phyloP scores from a whole-genome alignment of 2,888 invertebrate species.

The Agrochola litura region DNA sequence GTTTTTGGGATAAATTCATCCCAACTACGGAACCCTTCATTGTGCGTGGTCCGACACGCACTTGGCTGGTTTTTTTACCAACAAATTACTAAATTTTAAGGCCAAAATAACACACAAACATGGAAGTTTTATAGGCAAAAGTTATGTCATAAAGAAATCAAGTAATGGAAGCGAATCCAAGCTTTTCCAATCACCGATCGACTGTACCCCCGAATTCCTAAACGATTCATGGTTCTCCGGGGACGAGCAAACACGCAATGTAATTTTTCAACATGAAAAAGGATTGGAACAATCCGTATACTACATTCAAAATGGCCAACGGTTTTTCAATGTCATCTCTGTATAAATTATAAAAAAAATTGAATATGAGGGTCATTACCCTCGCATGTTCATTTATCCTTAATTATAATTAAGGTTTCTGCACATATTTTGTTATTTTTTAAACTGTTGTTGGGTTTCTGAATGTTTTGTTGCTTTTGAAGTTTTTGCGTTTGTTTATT shows the following conservation, averaged over 20 bases:
- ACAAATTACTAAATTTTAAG: conserved; percentile 22
- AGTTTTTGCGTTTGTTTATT: conserved; percentile 6
- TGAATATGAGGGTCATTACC: neutral
- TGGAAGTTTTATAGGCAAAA: conserved; percentile 26
- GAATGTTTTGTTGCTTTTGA: neutral
- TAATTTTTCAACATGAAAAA: conserved; percentile 64
- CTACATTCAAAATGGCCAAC: conserved; percentile 18
- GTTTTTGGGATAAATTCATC: too few species aligned
- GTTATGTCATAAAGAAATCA: conserved; percentile 54
- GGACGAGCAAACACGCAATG: conserved; percentile 70
- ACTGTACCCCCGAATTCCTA: conserved; percentile 66
- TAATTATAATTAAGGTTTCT: neutral
- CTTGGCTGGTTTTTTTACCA: too few species aligned
- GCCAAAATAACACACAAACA: conserved; percentile 26
- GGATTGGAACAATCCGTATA: conserved; percentile 31
- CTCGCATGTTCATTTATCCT: conserved; percentile 5
- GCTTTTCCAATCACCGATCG: conserved; percentile 68
- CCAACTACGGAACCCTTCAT: too few species aligned
- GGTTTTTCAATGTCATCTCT: conserved; percentile 9
- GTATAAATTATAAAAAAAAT: neutral
- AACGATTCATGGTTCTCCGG: conserved; percentile 69
- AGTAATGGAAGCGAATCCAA: conserved; percentile 64
- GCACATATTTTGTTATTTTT: conserved; percentile 3
- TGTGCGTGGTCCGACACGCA: too few species aligned
- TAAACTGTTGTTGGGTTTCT: neutral